Conservation (phyloP, 2,888 invertebrate species). For the Aphodius granarius region DNA sequence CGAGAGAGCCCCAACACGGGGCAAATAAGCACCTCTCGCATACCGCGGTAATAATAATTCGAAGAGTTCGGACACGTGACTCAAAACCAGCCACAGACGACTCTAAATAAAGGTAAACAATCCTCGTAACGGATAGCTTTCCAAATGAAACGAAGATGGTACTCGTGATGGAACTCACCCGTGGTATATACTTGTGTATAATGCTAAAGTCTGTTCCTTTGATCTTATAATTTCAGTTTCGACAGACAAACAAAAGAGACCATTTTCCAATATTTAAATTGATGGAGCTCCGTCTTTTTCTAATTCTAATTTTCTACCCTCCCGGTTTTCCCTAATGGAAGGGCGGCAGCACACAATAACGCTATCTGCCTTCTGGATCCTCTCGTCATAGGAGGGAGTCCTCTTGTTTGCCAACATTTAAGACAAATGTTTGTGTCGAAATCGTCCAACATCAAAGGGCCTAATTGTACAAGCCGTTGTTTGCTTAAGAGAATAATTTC, state of each 20-base stretch:
- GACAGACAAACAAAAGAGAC: background rate
- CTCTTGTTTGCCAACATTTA: background rate
- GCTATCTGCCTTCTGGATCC: background rate
- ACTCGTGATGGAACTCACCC: background rate
- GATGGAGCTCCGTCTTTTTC: background rate
- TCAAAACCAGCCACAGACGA: background rate
- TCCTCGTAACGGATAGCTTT: background rate
- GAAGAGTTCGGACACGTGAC: slow-evolving; percentile 8
- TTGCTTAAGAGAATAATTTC: background rate
- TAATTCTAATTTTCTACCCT: background rate
- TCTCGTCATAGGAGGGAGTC: background rate
- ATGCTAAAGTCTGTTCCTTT: background rate
- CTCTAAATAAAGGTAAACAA: slow-evolving; percentile 20
- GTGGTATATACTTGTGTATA: background rate
- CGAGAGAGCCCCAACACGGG: slow-evolving; percentile 5
- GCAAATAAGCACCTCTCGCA: slow-evolving; percentile 6
- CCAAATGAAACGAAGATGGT: background rate
- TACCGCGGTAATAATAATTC: slow-evolving; percentile 24
- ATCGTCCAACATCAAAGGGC: background rate
- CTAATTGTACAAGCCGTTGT: background rate
- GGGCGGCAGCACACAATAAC: background rate
- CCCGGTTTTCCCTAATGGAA: background rate
- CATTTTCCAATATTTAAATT: background rate
- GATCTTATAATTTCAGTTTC: background rate
- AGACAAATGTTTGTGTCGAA: background rate